Conservation (phyloP, 2,888 invertebrate species). For the Metallyticus violacea region DNA sequence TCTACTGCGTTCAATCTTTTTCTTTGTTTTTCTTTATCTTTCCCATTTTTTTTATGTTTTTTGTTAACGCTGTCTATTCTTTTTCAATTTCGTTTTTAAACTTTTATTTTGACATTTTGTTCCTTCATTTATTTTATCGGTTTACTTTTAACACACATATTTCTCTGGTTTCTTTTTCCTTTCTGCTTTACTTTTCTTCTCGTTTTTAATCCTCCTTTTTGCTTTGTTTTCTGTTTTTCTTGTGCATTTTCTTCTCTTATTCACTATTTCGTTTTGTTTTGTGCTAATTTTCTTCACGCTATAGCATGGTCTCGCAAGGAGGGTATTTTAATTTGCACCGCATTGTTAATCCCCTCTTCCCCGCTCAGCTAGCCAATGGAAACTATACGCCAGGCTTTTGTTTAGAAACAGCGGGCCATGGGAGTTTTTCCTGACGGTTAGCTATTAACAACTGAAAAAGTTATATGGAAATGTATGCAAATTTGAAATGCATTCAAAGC, state of each 20-base stretch:
- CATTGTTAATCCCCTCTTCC: no score
- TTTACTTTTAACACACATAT: no score
- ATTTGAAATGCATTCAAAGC: background rate
- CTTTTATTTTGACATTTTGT: no score
- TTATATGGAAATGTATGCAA: background rate
- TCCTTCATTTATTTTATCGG: no score
- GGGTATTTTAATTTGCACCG: background rate
- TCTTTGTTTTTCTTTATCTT: no score
- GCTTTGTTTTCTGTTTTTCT: background rate
- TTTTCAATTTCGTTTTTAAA: no score
- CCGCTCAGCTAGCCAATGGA: background rate
- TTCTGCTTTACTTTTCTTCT: no score
- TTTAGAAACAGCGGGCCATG: background rate
- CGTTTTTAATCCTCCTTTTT: background rate
- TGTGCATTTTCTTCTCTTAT: background rate
- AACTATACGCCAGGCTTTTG: background rate
- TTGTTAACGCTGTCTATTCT: no score
- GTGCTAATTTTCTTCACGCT: background rate
- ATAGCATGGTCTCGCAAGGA: background rate
- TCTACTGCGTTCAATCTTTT: no score
- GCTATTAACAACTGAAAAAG: background rate
- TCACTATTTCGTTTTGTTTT: background rate
- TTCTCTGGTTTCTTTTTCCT: no score
- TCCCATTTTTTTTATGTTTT: no score
- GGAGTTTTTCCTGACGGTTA: background rate